Conservation (phyloP, 2,888 invertebrate species). For the Cecidostiba fungosa region DNA sequence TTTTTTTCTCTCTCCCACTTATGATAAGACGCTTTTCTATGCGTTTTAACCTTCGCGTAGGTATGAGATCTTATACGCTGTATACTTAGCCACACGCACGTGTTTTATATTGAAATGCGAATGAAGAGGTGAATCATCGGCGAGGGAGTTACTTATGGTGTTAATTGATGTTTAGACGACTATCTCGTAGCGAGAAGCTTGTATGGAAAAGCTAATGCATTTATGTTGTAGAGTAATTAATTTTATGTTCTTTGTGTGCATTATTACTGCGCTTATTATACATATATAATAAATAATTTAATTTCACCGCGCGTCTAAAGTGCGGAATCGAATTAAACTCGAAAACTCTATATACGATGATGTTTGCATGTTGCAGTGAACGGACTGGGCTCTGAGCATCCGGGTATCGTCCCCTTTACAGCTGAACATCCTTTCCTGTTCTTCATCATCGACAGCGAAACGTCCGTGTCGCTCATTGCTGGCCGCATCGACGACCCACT, state of each 20-base stretch:
- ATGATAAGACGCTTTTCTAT: slow-evolving; percentile 8
- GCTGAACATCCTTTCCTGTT: slow-evolving; percentile 92
- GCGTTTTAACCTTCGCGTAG: background rate
- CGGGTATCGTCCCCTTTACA: slow-evolving; percentile 85
- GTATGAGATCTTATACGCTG: background rate
- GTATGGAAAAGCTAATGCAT: background rate
- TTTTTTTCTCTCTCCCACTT: background rate
- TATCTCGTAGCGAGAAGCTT: background rate
- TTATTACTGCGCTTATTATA: too few relatives aligned
- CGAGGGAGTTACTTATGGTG: background rate
- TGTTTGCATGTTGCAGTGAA: slow-evolving; percentile 73
- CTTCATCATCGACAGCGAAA: slow-evolving; percentile 91
- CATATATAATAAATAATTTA: too few relatives aligned
- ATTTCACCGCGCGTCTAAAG: too few relatives aligned
- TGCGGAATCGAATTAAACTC: background rate
- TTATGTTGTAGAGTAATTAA: too few relatives aligned
- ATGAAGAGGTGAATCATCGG: background rate
- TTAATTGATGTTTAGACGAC: background rate
- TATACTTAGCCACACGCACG: background rate
- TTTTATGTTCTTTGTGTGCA: too few relatives aligned
- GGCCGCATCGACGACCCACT: slow-evolving; percentile 92
- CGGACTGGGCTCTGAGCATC: slow-evolving; percentile 71
- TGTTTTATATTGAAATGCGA: background rate
- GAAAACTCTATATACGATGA: background rate
- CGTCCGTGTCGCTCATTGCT: slow-evolving; percentile 90